Conservation (phyloP, 2,888 invertebrate species). For the Pantelozetes paolii region DNA sequence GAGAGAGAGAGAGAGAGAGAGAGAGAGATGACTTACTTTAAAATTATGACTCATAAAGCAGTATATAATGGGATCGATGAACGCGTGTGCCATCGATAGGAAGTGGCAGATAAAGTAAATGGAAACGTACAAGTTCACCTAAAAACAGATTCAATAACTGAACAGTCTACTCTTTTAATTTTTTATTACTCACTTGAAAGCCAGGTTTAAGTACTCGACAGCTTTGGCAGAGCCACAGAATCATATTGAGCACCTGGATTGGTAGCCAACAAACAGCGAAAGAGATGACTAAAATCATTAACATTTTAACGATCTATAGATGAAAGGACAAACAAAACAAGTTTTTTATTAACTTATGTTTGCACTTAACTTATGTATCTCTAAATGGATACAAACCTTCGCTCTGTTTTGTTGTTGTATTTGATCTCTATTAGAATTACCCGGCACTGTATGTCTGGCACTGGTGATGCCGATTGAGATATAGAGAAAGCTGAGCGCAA, state of each 20-base stretch:
- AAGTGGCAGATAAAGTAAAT: constrained; percentile 46
- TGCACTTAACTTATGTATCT: too few species aligned
- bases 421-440: constrained; percentile 54
- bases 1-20: too few species aligned
- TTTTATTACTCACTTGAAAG: too few species aligned
- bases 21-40: too few species aligned
- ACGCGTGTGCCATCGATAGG: constrained; percentile 43
- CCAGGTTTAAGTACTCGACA: neutral
- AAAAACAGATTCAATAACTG: too few species aligned
- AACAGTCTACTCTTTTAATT: too few species aligned
- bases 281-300: constrained; percentile 37
- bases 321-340: neutral
- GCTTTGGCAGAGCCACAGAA: constrained; percentile 38
- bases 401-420: constrained; percentile 50
- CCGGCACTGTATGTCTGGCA: constrained; percentile 55
- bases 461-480: constrained; percentile 54
- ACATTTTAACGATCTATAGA: constrained; percentile 42
- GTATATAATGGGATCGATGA: constrained; percentile 38
- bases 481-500: constrained; percentile 54
- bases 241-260: constrained; percentile 41
- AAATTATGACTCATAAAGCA: constrained; percentile 37
- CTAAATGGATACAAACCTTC: constrained; percentile 36
- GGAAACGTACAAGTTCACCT: constrained; percentile 40
- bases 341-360: neutral
- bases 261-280: constrained; percentile 43